Evolutionary conservation across 2,797 vertebrate genomes (phyloP), one percentile per base, ranked within the genome.

Genomic region (Gouania willdenowi): DNA sequence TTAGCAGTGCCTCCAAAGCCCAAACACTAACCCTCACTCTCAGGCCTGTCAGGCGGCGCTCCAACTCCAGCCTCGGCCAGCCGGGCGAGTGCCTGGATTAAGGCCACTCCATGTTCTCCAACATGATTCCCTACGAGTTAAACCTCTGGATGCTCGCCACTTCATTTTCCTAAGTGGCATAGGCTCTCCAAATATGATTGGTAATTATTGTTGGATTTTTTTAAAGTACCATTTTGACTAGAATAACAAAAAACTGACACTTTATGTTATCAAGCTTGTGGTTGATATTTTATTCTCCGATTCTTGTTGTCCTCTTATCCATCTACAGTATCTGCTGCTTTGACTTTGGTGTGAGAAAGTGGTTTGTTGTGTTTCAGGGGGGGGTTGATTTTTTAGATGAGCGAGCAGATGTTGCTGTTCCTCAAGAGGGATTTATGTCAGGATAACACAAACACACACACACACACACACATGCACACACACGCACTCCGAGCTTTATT

Each of bases 171-270:
- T 76, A 67, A 84, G 72, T 70, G 77, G 63, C 75, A 36, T 54
- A 10, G 8, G 73, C 57, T 66, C 52, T 26, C 34, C 71, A 75
- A 60, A 79, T 64, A 44, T 71, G 63, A 82, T 66, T 66, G 62
- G 71, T 83, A 77, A 85, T 83, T 82, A 74, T 78, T 77, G 51
- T 62, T 63, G 72, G 68, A 82, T 82, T 82, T 77, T 73, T 65
- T n/a, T 75, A 60, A 51, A 83, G 67, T 66, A 70, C 58, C 21
- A 60, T 69, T 62, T 68, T 72, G 57, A 56, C 50, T 41, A 49
- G 17, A 50, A n/a, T n/a, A 41, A 29, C 14, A 2, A 24, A 30
- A 39, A 53, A 15, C 19, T n/a, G n/a, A n/a, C n/a, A n/a, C n/a
- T 31, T n/a, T n/a, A n/a, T n/a, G n/a, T n/a, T n/a, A n/a, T n/a